Evolutionary conservation across 2,113 vertebrate genomes (phyloP), one percentile per base, ranked within the genome.

Genomic region (Bombycilla garrulus): DNA sequence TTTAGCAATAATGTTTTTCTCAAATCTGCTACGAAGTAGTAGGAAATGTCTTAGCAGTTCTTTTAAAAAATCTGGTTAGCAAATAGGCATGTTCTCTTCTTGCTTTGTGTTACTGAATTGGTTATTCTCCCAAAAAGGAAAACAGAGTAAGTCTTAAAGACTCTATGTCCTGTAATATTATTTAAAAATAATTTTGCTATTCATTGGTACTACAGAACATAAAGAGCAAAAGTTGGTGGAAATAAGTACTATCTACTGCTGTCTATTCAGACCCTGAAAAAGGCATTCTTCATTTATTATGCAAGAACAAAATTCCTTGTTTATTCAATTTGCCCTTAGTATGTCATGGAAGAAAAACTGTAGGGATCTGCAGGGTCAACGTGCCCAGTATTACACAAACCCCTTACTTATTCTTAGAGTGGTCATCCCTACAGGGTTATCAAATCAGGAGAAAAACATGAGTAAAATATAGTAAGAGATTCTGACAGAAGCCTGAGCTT

Each of bases 51-150:
- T 66, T 13, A 20, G 15, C 45, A 25, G 29, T 29, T 85, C n/a
- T 90, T 81, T 11, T 62, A 70, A 66, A 3, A 15, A 57, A 73
- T 16, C 16, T 69, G 19, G 15, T 25, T 77, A 54, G 26, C 29
- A 81, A 61, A 67, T 35, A 78, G 58, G 73, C 66, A 56, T 50
- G 15, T 77, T 81, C n/a, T 10, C 61, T 57, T 92, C 51, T 94
- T 94, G 56, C 25, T 96, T 97, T 66, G 35, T 79, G 81, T 95
- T 91, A 76, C 31, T 92, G 28, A 47, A 65, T 21, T 40, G 44
- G n/a, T 80, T 60, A 26, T 10, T 79, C 44, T 18, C 5, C 31
- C 21, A 47, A 58, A 71, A 22, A 81, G 42, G 90, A 66, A 93
- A 92, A 86, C 71, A 93, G 83, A 65, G 3, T 26, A 44, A 85